These are phyloP conservation scores for Caenorhabditis virilis DNA, from an alignment of 2,888 invertebrate genomes.

Conservation along the genomic window DNA sequence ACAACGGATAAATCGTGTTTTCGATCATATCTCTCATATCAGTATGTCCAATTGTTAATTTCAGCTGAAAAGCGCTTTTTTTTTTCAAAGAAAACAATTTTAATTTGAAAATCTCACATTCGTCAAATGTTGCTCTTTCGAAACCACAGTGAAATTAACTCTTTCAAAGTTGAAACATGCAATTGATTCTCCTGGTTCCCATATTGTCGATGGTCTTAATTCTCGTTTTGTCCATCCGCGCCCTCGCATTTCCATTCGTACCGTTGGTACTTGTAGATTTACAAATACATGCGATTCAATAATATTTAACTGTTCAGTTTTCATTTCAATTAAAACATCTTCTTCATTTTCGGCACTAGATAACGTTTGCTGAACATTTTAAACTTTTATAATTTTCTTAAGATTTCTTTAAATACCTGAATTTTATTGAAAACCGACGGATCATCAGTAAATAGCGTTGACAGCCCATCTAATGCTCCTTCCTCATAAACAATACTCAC, in stretches of 20 bases:
- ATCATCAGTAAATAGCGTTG: slow-evolving; percentile 46
- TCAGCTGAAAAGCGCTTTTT: slow-evolving; percentile 30
- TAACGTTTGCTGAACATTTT: background rate
- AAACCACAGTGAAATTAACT: slow-evolving; percentile 48
- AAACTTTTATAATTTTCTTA: background rate
- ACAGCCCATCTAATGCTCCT: slow-evolving; percentile 42
- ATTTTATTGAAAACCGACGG: slow-evolving; percentile 31
- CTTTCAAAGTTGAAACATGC: slow-evolving; percentile 47
- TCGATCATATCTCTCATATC: slow-evolving; percentile 52
- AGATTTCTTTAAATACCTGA: background rate
- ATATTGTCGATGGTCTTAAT: slow-evolving; percentile 23
- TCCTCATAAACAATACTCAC: slow-evolving; percentile 66
- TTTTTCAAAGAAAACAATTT: background rate
- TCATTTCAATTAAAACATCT: slow-evolving; percentile 14
- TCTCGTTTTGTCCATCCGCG: slow-evolving; percentile 31
- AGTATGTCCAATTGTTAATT: slow-evolving; percentile 46
- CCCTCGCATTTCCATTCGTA: slow-evolving; percentile 31
- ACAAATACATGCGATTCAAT: slow-evolving; percentile 45
- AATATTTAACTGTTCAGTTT: slow-evolving; percentile 12
- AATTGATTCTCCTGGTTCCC: slow-evolving; percentile 51
- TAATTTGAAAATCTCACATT: slow-evolving; percentile 16
- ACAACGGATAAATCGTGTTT: slow-evolving; percentile 35
- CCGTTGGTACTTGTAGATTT: slow-evolving; percentile 41
- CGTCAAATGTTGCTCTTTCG: slow-evolving; percentile 52
- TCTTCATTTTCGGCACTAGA: slow-evolving; percentile 9